phyloP scores from a whole-genome alignment of 2,113 vertebrate genomes.

The Falco punctatus region DNA sequence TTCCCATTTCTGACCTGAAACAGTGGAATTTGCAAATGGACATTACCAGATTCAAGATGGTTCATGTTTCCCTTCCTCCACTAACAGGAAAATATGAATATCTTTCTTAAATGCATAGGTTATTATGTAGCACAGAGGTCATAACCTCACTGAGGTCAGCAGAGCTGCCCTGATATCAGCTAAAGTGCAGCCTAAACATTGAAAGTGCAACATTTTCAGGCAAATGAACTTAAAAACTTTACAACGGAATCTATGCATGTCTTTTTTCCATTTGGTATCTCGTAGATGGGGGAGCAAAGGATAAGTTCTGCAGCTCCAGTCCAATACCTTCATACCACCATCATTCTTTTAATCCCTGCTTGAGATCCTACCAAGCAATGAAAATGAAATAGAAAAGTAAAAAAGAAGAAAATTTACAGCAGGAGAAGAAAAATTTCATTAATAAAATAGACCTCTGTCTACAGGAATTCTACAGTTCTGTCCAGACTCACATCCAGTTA shows the following conservation, averaged over 20 bases:
- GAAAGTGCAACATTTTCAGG: neutral
- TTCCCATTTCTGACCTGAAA: neutral
- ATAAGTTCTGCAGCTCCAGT: neutral
- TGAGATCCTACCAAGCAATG: neutral
- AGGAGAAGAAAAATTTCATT: neutral
- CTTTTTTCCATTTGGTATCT: neutral
- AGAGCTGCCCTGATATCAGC: neutral
- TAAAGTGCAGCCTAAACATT: neutral
- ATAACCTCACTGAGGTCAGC: neutral
- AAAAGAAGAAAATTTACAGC: too few relatives aligned
- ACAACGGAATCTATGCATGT: accelerated
- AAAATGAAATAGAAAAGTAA: neutral
- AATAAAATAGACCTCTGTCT: neutral
- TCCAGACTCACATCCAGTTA: neutral
- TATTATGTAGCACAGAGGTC: neutral
- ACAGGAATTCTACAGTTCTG: neutral
- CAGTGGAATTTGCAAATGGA: neutral
- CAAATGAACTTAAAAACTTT: neutral
- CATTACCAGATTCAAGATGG: neutral
- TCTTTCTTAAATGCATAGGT: neutral
- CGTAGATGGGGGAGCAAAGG: neutral
- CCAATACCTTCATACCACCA: neutral
- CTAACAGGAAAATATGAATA: neutral
- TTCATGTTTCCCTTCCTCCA: neutral
- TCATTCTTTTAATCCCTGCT: neutral